Percentiles rank a stretch among this genome's conserved stretches.
These are phyloP conservation scores for Nasonia longicornis DNA, from an alignment of 1,140 invertebrate genomes.

Conservation along the genomic window DNA sequence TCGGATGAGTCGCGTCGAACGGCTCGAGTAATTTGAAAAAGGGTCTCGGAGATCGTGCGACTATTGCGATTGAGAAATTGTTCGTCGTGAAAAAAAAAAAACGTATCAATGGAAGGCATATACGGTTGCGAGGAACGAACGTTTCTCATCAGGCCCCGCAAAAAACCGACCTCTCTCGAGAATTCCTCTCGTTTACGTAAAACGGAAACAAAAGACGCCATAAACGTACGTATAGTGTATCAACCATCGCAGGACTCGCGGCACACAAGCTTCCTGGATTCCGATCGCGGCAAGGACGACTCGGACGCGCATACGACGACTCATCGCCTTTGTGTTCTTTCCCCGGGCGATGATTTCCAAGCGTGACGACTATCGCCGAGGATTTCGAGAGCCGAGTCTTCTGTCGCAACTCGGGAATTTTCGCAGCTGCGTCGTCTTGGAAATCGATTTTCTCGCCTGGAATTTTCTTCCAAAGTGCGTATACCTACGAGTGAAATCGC, in stretches of 20 bases:
- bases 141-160: background rate
- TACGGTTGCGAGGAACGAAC: too few relatives aligned
- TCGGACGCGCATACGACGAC: conserved; percentile 14
- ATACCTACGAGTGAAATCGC: too few relatives aligned
- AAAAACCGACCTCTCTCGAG: background rate
- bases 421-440: background rate
- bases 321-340: background rate
- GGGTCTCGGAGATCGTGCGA: too few relatives aligned
- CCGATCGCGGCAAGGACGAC: conserved; percentile 57
- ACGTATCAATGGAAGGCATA: too few relatives aligned
- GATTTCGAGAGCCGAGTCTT: background rate
- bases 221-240: background rate
- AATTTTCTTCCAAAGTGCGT: too few relatives aligned
- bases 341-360: background rate
- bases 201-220: conserved; percentile 5
- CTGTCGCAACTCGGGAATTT: background rate
- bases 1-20: too few relatives aligned
- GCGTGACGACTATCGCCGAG: background rate
- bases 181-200: background rate
- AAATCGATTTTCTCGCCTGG: background rate
- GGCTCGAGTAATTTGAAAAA: too few relatives aligned
- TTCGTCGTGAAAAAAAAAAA: too few relatives aligned
- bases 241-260: background rate
- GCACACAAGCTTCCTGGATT: conserved; percentile 56
- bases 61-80: too few relatives aligned